phyloP scores from a whole-genome alignment of 2,888 invertebrate genomes.

The Celastrina argiolus region DNA sequence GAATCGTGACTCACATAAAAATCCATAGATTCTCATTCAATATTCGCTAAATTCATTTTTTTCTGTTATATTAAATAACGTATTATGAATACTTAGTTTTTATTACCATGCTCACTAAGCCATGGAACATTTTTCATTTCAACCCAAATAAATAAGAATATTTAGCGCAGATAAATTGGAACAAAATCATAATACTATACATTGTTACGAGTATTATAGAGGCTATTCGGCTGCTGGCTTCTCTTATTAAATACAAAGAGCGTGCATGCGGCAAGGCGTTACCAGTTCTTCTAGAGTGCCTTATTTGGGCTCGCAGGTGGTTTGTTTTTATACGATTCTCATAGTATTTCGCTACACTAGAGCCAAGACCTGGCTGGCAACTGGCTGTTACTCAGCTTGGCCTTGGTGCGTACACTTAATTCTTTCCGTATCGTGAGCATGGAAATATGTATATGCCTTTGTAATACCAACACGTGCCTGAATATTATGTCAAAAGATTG shows the following conservation, averaged over 20 bases:
- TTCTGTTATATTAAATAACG: too few relatives aligned
- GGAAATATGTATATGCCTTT: constrained; percentile 40
- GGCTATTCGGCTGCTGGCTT: too few relatives aligned
- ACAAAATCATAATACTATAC: too few relatives aligned
- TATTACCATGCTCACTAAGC: too few relatives aligned
- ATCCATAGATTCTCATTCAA: too few relatives aligned
- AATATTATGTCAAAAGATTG: constrained; percentile 18
- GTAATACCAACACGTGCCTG: constrained; percentile 24
- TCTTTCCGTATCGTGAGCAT: constrained; percentile 65
- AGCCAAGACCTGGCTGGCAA: constrained; percentile 45
- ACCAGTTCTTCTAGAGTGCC: neutral
- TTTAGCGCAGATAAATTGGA: too few relatives aligned
- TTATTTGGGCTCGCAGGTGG: neutral
- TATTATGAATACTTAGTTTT: too few relatives aligned
- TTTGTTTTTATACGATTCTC: neutral
- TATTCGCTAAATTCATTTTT: too few relatives aligned
- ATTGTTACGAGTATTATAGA: too few relatives aligned
- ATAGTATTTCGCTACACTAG: constrained; percentile 1
- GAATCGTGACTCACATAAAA: too few relatives aligned
- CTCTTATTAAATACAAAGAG: neutral
- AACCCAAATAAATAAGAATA: too few relatives aligned
- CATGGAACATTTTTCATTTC: too few relatives aligned
- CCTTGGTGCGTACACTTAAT: constrained; percentile 57
- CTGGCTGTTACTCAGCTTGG: constrained; percentile 53
- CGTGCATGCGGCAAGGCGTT: neutral